These are phyloP conservation scores for Drosophila sp. DNA, from an alignment of 1,140 invertebrate genomes.

Conservation along the genomic window DNA sequence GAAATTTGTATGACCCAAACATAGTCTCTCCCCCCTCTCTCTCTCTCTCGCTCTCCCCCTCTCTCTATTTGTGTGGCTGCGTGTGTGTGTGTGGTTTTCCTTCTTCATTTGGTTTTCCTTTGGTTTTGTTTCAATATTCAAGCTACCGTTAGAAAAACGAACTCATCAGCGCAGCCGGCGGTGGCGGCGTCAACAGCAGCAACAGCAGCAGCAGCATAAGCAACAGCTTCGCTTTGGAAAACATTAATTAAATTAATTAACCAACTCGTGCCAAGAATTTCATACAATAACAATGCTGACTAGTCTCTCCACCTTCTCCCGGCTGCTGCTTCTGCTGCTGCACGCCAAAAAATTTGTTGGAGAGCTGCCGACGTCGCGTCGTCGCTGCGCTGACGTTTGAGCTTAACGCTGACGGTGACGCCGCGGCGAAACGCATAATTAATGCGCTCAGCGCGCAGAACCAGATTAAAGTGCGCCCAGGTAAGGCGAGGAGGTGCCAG, in stretches of 20 bases:
- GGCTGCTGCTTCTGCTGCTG: slow-evolving; percentile 6
- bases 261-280: slow-evolving; percentile 77
- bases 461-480: slow-evolving; percentile 68
- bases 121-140: slow-evolving; percentile 47
- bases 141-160: slow-evolving; percentile 70
- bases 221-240: slow-evolving; percentile 62
- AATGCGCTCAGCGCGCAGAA: slow-evolving; percentile 80
- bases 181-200: slow-evolving; percentile 30
- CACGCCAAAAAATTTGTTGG: slow-evolving; percentile 35
- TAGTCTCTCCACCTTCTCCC: background rate
- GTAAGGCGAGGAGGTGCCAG: background rate
- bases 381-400: too few species aligned
- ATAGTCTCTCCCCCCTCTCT: background rate
- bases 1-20: background rate
- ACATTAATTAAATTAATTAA: slow-evolving; percentile 82
- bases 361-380: slow-evolving; percentile 19
- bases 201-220: slow-evolving; percentile 18
- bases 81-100: slow-evolving; percentile 34
- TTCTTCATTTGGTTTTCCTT: slow-evolving; percentile 23
- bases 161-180: slow-evolving; percentile 42
- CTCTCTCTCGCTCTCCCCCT: background rate
- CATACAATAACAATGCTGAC: slow-evolving; percentile 21
- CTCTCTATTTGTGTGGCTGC: background rate
- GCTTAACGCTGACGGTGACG: background rate
- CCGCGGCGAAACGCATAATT: slow-evolving; percentile 68